Conservation (phyloP, 2,888 invertebrate genomes). For the Horisme vitalbata region DNA sequence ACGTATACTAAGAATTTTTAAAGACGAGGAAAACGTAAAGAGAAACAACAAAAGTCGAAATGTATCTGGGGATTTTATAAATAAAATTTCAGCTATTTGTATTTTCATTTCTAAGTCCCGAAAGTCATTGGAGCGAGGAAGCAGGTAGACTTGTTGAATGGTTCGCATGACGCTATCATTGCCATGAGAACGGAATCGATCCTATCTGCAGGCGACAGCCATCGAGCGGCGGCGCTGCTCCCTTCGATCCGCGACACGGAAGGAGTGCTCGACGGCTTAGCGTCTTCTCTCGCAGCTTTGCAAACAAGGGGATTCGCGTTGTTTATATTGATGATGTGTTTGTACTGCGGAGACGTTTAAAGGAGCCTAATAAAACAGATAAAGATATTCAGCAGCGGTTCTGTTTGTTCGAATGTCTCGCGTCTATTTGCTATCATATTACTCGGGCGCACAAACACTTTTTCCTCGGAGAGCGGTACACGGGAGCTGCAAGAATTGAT, state of each 20-base stretch:
- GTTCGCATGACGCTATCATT: conserved; percentile 37
- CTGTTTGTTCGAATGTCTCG: conserved; percentile 69
- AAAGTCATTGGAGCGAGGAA: conserved; percentile 4
- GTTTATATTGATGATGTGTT: conserved; percentile 45
- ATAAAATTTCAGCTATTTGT: conserved; percentile 2
- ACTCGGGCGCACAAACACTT: conserved; percentile 70
- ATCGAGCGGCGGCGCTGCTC: conserved; percentile 43
- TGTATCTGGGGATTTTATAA: conserved; percentile 8
- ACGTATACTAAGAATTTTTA: conserved; percentile 14
- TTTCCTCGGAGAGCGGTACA: conserved; percentile 57
- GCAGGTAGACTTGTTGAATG: conserved; percentile 22
- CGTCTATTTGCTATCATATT: conserved; percentile 70
- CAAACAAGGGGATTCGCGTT: conserved; percentile 43
- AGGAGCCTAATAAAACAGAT: conserved; percentile 31
- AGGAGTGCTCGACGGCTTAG: conserved; percentile 48
- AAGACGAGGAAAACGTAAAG: conserved; percentile 13
- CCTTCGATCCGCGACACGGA: conserved; percentile 39
- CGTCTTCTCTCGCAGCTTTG: conserved; percentile 35
- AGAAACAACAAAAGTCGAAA: conserved; percentile 10
- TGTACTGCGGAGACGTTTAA: conserved; percentile 35
- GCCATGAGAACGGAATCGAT: conserved; percentile 12
- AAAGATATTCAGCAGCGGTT: conserved; percentile 40
- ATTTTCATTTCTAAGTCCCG: neutral
- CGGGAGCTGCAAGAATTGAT: conserved; percentile 74
- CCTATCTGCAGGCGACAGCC: conserved; percentile 33